Evolutionary conservation across 2,888 invertebrate species (phyloP).

Genomic region (Plagodis pulveraria): DNA sequence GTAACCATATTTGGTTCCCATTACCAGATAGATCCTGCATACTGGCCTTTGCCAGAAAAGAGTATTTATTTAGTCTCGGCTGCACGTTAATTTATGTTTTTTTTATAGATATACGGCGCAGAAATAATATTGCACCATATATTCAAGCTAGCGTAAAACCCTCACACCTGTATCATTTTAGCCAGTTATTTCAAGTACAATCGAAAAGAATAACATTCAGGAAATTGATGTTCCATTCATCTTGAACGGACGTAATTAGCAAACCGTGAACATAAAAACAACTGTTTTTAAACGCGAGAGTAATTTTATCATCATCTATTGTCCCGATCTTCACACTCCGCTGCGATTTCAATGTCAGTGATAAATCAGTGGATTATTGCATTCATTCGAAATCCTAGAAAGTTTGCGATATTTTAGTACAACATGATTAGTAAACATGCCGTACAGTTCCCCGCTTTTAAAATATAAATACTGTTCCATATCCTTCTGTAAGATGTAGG

Average conservation of each 20-base stretch:
- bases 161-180: no score
- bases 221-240: conserved; percentile 19
- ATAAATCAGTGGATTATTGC: conserved; percentile 22
- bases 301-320: conserved; percentile 37
- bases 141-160: no score
- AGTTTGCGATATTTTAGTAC: neutral
- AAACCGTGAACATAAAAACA: conserved; percentile 26
- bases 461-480: no score
- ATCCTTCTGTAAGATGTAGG: no score
- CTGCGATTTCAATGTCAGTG: conserved; percentile 59
- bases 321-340: conserved; percentile 68
- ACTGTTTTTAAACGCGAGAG: conserved; percentile 29
- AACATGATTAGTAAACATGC: neutral
- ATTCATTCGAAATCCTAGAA: conserved; percentile 1
- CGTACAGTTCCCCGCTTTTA: no score
- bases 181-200: neutral
- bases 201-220: conserved; percentile 10
- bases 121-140: no score
- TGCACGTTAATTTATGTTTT: no score
- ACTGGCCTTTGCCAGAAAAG: no score
- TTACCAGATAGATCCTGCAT: no score
- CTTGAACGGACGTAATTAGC: conserved; percentile 19
- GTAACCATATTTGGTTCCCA: no score
- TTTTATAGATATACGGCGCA: no score
- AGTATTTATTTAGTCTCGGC: no score